These are phyloP conservation scores for Gorsachius magnificus DNA, from an alignment of 2,797 vertebrate genomes.

Conservation along the genomic window DNA sequence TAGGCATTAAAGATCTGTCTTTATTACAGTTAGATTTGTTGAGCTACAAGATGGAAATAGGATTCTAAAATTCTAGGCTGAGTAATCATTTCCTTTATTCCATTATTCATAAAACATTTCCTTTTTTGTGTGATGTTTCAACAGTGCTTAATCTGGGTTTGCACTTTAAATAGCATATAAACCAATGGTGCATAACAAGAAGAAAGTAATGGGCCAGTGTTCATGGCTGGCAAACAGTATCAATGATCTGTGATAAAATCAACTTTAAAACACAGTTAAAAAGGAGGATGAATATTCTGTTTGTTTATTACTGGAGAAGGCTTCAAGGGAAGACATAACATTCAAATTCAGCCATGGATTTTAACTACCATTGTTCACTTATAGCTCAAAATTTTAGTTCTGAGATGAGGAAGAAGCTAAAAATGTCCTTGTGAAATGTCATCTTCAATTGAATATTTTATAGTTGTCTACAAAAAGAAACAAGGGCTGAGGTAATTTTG, in stretches of 20 bases:
- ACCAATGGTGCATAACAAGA: not conserved
- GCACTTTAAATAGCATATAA: conserved; percentile 39
- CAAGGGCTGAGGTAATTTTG: not conserved
- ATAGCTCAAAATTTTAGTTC: not conserved
- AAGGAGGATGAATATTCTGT: not conserved
- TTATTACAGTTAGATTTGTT: not conserved
- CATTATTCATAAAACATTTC: conserved; percentile 43
- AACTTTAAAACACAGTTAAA: not conserved
- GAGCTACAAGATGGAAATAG: not conserved
- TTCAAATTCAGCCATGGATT: not conserved
- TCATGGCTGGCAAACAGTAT: not conserved
- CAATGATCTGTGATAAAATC: conserved; percentile 11
- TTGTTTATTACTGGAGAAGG: not conserved
- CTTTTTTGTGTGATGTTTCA: not conserved
- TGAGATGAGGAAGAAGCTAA: not conserved
- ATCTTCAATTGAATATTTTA: not conserved
- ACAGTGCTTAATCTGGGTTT: conserved; percentile 35
- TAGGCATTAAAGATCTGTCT: not conserved
- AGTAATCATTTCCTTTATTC: not conserved
- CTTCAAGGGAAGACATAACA: not conserved
- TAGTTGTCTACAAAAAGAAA: not conserved
- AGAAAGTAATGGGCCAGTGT: not conserved
- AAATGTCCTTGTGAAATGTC: not conserved
- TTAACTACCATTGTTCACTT: not conserved
- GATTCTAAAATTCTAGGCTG: not conserved